Conservation (phyloP, 2,888 invertebrate species). For the Polymixis lichenea region DNA sequence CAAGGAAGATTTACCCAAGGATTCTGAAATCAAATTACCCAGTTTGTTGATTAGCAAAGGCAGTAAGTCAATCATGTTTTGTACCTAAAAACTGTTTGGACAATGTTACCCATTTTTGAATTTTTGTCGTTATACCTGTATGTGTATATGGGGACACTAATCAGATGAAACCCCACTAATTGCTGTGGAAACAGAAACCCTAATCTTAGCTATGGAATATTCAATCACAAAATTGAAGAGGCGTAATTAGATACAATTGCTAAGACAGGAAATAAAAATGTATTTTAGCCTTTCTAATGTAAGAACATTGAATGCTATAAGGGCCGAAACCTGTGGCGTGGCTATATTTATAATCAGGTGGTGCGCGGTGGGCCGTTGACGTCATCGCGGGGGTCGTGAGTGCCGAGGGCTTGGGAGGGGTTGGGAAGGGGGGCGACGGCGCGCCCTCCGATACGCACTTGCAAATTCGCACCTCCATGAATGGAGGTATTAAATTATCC, state of each 20-base stretch:
- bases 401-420: conserved; percentile 62
- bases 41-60: conserved; percentile 47
- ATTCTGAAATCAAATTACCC: conserved; percentile 50
- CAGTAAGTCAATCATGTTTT: conserved; percentile 12
- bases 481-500: conserved; percentile 88
- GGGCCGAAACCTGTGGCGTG: conserved; percentile 88
- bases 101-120: not conserved
- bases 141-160: not conserved
- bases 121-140: not conserved
- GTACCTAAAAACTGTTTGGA: not conserved
- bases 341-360: conserved; percentile 89
- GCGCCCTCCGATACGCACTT: conserved; percentile 88
- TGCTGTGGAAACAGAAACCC: not conserved
- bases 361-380: conserved; percentile 86
- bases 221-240: not conserved
- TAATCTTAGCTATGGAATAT: not conserved
- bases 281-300: conserved; percentile 61
- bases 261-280: conserved; percentile 34
- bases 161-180: not conserved
- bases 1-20: conserved; percentile 48
- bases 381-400: conserved; percentile 81
- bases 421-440: conserved; percentile 64
- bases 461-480: conserved; percentile 89
- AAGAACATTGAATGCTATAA: conserved; percentile 73
- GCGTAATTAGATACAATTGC: not conserved